phyloP scores from a whole-genome alignment of 2,888 invertebrate genomes.

The Stenurella melanura region DNA sequence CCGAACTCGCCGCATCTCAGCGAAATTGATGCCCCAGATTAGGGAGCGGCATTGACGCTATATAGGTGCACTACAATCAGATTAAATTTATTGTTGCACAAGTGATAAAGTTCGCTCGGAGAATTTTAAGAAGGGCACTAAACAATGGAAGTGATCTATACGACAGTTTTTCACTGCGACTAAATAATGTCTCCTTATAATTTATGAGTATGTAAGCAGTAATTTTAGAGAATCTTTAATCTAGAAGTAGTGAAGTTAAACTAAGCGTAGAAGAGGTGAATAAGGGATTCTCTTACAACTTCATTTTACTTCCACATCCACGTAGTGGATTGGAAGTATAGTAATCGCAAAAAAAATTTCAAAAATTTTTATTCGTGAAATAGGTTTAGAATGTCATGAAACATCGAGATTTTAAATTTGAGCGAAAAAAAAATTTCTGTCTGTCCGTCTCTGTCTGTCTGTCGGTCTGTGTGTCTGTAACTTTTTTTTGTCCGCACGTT shows the following conservation, averaged over 20 bases:
- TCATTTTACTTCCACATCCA: no score
- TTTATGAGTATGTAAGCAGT: background rate
- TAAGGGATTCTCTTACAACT: no score
- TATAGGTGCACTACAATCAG: slow-evolving; percentile 26
- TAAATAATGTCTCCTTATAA: background rate
- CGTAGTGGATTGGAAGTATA: no score
- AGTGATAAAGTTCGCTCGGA: background rate
- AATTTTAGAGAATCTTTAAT: slow-evolving; percentile 1
- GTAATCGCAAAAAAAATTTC: no score
- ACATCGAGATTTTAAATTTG: no score
- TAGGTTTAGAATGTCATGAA: no score
- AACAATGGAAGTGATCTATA: background rate
- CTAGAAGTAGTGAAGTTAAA: background rate
- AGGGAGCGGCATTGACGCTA: slow-evolving; percentile 13
- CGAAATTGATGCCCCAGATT: slow-evolving; percentile 46
- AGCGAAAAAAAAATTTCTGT: no score
- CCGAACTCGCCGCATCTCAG: slow-evolving; percentile 50
- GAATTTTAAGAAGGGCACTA: slow-evolving; percentile 1
- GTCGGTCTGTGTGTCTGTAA: no score
- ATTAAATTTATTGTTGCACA: slow-evolving; percentile 22
- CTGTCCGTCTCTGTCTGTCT: no score
- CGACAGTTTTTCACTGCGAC: background rate
- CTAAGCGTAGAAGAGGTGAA: no score
- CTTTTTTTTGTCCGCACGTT: no score
- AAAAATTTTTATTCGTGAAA: no score